Evolutionary conservation across 1,140 invertebrate genomes (phyloP), one percentile per base, ranked within the genome.

Genomic region (Drosophila pruinosa): DNA sequence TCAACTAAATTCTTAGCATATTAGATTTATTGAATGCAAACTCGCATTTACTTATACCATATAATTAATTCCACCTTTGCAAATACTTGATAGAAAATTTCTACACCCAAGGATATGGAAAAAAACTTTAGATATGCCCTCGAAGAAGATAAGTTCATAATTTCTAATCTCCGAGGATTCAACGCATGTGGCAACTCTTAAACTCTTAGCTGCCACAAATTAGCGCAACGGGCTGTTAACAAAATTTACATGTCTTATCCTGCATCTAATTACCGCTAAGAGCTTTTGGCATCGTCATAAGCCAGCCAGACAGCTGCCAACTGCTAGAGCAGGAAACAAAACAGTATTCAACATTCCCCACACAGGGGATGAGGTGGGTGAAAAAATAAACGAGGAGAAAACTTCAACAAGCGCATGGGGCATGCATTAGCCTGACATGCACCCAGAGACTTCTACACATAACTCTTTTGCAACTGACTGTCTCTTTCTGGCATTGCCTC

Each of bases 181-280:
- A 19, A 15, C 14, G 19, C 48, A 62, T 62, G 38, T 62, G 58
- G 57, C 58, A 62, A 21, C 65, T 45, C 48, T 28, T 26, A 26
- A 17, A 26, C 52, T 31, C 24, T 48, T 38, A 26, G 48, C 47
- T 39, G 34, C 24, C 36, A 22, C 28, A 50, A 72, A 67, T 58
- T 58, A 59, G 19, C 43, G 45, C 34, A 70, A 59, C 39, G 41
- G 54, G 6, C 61, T 59, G 52, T 38, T 68, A 57, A 63, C 43
- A 64, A 52, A 65, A 65, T 71, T 74, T 65, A 50, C 67, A 61
- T 67, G 75, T 68, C 62, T 75, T 75, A 78, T 78, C 68, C 75
- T 58, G 57, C 72, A 78, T 78, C 75, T 78, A 78, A 75, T 72
- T 72, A 78, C 43, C 52, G 47, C 50, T 78, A 75, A 78, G 72